phyloP scores from a whole-genome alignment of 1,140 invertebrate genomes.

The Leptopilina clavipes region DNA sequence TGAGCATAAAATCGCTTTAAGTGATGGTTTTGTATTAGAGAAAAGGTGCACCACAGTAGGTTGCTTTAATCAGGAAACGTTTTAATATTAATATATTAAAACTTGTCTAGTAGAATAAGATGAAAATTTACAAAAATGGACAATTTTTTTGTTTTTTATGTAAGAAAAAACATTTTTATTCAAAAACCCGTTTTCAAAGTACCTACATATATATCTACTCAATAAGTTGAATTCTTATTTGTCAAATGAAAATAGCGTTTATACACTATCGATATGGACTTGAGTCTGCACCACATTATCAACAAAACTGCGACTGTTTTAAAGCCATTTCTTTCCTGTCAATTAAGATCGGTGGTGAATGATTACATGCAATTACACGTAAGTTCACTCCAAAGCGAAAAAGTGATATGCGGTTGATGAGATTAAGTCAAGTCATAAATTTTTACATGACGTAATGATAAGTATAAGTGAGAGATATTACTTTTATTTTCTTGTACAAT shows the following conservation, averaged over 20 bases:
- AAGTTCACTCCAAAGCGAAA: slow-evolving; percentile 20
- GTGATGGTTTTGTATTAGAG: slow-evolving; percentile 53
- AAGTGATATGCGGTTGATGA: slow-evolving; percentile 23
- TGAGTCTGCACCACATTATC: background rate
- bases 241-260: slow-evolving; percentile 1
- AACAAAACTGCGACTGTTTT: background rate
- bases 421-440: slow-evolving; percentile 27
- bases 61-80: slow-evolving; percentile 53
- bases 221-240: background rate
- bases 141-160: background rate
- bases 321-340: slow-evolving; percentile 12
- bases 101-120: background rate
- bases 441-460: slow-evolving; percentile 10
- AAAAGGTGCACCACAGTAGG: slow-evolving; percentile 51
- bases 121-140: background rate
- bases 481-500: slow-evolving; percentile 1
- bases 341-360: slow-evolving; percentile 21
- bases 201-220: too few relatives aligned
- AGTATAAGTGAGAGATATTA: slow-evolving; percentile 4
- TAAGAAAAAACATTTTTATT: background rate
- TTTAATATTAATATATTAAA: slow-evolving; percentile 60
- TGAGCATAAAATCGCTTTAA: slow-evolving; percentile 59
- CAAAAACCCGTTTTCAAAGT: background rate
- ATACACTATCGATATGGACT: background rate
- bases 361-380: background rate